phyloP scores from a whole-genome alignment of 64 coral and sea anemone genomes.

The Stichodactyla helianthus region DNA sequence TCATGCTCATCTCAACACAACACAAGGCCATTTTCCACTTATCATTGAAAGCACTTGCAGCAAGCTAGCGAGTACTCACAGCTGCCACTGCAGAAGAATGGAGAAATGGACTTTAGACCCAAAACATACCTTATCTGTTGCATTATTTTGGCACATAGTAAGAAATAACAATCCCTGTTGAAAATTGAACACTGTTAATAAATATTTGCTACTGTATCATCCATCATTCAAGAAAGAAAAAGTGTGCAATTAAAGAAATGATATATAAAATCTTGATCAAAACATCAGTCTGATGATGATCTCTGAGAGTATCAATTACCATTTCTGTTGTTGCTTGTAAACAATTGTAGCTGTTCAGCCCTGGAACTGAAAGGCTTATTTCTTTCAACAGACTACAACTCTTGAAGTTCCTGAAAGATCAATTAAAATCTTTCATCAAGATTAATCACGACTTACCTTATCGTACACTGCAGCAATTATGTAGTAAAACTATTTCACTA shows the following conservation, averaged over 20 bases:
- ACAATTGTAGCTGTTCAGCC: background rate
- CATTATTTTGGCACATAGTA: background rate
- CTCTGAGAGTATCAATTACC: background rate
- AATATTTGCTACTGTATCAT: background rate
- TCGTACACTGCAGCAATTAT: too few relatives aligned
- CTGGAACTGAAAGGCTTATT: background rate
- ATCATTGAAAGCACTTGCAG: too few relatives aligned
- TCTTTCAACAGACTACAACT: background rate
- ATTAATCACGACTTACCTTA: too few relatives aligned
- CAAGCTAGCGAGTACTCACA: too few relatives aligned
- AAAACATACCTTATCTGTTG: background rate
- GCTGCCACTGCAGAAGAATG: too few relatives aligned
- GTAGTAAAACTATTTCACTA: too few relatives aligned
- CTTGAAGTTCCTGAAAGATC: background rate
- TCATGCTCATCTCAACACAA: background rate
- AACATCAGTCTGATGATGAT: too few relatives aligned
- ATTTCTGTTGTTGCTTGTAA: slow-evolving; percentile 1
- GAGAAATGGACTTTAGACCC: too few relatives aligned
- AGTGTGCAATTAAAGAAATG: too few relatives aligned
- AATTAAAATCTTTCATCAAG: background rate
- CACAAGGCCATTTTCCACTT: too few relatives aligned
- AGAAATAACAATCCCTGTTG: background rate
- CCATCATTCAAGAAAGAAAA: background rate
- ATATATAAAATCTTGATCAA: too few relatives aligned
- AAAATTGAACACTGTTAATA: background rate